A percentile compares a stretch with the other conserved stretches of the same genome.
Conservation (phyloP, 2,888 invertebrate species). For the Pammene fasciana region DNA sequence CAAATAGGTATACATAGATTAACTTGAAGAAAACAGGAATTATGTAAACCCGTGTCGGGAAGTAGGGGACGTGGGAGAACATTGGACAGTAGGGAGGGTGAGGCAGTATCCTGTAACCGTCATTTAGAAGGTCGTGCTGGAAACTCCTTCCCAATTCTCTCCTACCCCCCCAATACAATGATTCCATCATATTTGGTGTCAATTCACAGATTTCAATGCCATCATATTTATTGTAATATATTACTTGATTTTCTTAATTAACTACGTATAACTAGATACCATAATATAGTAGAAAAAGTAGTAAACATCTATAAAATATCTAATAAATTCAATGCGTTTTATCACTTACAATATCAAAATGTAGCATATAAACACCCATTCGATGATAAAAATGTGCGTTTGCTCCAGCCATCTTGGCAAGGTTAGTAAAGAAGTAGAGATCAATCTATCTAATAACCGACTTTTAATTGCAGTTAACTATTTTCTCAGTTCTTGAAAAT, state of each 20-base stretch:
- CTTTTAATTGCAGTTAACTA: too few species aligned
- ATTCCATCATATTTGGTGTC: not conserved
- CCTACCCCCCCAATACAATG: not conserved
- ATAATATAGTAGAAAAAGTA: constrained; percentile 39
- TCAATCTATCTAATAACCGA: not conserved
- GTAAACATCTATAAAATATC: constrained; percentile 44
- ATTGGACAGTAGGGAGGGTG: too few species aligned
- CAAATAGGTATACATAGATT: not conserved
- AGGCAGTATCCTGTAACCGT: too few species aligned
- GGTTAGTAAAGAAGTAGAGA: not conserved
- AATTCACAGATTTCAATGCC: not conserved
- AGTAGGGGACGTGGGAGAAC: too few species aligned
- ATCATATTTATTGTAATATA: constrained; percentile 11
- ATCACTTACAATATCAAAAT: constrained; percentile 36
- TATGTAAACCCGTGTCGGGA: too few species aligned
- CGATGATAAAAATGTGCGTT: constrained; percentile 48
- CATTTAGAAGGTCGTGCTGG: too few species aligned
- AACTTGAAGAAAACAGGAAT: not conserved
- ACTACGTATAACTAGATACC: constrained; percentile 15
- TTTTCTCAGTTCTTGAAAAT: too few species aligned
- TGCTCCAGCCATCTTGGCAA: not conserved
- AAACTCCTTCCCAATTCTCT: too few species aligned
- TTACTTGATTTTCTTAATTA: constrained; percentile 23
- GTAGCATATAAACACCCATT: constrained; percentile 46
- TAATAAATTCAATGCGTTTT: constrained; percentile 43